These are phyloP conservation scores for Drosophila mayri DNA, from an alignment of 1,140 invertebrate species.

Conservation along the genomic window DNA sequence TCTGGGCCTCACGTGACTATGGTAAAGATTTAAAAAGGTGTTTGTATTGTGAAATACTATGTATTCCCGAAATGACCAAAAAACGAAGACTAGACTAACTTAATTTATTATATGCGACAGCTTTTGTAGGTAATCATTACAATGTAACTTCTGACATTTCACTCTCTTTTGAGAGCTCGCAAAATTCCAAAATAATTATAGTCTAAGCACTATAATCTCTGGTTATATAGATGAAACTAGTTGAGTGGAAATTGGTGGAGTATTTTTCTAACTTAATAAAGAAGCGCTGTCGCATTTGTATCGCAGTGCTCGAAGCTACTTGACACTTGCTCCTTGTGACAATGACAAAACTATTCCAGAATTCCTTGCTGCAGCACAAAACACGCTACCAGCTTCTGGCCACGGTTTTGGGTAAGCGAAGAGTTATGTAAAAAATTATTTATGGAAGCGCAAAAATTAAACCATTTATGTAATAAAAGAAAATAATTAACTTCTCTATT, in stretches of 20 bases:
- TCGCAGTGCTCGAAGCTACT: too few species aligned
- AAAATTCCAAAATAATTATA: conserved; percentile 4
- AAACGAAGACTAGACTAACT: neutral
- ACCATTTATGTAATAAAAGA: neutral
- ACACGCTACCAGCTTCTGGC: conserved; percentile 68
- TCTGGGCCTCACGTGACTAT: neutral
- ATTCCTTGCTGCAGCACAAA: conserved; percentile 31
- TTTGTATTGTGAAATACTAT: conserved; percentile 11
- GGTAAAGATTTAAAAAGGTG: neutral
- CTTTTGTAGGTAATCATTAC: neutral
- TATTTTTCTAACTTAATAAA: too few species aligned
- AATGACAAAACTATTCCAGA: neutral
- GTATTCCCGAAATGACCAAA: neutral
- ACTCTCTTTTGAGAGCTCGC: neutral
- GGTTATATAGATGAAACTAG: conserved; percentile 7
- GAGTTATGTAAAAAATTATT: neutral
- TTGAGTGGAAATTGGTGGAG: neutral
- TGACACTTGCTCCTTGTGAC: too few species aligned
- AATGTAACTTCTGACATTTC: conserved; percentile 15
- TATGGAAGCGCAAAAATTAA: too few species aligned
- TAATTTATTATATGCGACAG: neutral
- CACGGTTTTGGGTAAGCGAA: conserved; percentile 58
- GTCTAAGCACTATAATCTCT: conserved; percentile 2
- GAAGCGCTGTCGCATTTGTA: too few species aligned
- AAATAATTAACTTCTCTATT: too few species aligned